Conservation (phyloP, 2,888 invertebrate species). For the Zhengitettix transpicula region DNA sequence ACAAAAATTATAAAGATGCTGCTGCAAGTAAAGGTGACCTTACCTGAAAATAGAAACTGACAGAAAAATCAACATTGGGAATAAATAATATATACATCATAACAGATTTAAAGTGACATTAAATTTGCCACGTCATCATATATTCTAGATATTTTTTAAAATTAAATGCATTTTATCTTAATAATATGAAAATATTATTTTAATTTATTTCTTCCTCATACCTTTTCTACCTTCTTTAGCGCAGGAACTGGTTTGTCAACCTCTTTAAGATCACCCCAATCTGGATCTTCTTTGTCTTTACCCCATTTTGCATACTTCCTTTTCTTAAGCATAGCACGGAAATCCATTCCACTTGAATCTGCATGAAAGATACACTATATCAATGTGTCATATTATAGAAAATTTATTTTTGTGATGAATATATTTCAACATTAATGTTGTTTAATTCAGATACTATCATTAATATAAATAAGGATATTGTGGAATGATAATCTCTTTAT, state of each 20-base stretch:
- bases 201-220: conserved; percentile 29
- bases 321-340: conserved; percentile 95
- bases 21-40: too few relatives aligned
- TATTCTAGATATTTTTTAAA: background rate
- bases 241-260: conserved; percentile 71
- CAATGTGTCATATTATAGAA: too few relatives aligned
- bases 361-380: too few relatives aligned
- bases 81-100: too few relatives aligned
- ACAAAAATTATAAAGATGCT: too few relatives aligned
- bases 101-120: too few relatives aligned
- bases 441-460: background rate
- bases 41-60: too few relatives aligned
- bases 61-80: too few relatives aligned
- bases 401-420: too few relatives aligned
- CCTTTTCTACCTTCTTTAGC: conserved; percentile 87
- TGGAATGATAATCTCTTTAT: conserved; percentile 9
- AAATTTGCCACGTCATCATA: too few relatives aligned
- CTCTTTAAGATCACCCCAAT: conserved; percentile 88
- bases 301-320: conserved; percentile 90
- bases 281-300: conserved; percentile 76
- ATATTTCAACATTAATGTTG: background rate
- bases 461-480: background rate
- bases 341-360: conserved; percentile 97
- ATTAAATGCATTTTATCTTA: background rate
- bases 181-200: background rate